Percentiles rank a stretch among this genome's conserved stretches.
phyloP scores from a whole-genome alignment of 2,797 vertebrate genomes.

The Parauchenoglanis ngamensis region DNA sequence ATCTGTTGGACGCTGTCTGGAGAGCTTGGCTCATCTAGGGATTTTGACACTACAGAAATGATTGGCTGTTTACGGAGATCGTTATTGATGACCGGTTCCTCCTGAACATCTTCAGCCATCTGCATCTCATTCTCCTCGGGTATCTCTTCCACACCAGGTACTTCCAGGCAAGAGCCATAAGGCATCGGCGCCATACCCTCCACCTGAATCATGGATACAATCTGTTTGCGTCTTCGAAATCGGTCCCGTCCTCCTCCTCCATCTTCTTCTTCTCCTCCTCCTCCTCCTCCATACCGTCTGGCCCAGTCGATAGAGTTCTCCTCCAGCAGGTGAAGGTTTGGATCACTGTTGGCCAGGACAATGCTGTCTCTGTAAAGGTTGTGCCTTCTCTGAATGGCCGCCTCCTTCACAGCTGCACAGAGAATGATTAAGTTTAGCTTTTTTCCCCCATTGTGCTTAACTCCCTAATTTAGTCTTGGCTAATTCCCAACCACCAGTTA shows the following conservation, averaged over 20 bases:
- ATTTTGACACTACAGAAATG: neutral
- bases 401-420: conserved; percentile 91
- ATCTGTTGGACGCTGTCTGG: conserved; percentile 76
- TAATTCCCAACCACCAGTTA: neutral
- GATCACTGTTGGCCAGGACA: conserved; percentile 90
- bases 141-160: conserved; percentile 75
- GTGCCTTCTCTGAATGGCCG: conserved; percentile 90
- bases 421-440: neutral
- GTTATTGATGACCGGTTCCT: neutral
- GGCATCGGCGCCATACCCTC: conserved; percentile 71
- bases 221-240: conserved; percentile 81
- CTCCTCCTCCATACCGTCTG: conserved; percentile 64
- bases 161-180: conserved; percentile 78
- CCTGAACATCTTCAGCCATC: conserved; percentile 34
- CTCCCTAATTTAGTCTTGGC: neutral
- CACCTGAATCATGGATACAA: conserved; percentile 90
- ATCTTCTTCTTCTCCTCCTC: conserved; percentile 42
- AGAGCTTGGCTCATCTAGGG: conserved; percentile 60
- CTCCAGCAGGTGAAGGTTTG: conserved; percentile 88
- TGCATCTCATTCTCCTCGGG: conserved; percentile 67
- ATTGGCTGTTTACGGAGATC: conserved; percentile 3
- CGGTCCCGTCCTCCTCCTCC: neutral
- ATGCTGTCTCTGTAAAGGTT: conserved; percentile 97
- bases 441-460: too few species aligned
- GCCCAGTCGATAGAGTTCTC: conserved; percentile 86